Conservation (phyloP, 1,140 invertebrate genomes). For the Heterodera schachtii region DNA sequence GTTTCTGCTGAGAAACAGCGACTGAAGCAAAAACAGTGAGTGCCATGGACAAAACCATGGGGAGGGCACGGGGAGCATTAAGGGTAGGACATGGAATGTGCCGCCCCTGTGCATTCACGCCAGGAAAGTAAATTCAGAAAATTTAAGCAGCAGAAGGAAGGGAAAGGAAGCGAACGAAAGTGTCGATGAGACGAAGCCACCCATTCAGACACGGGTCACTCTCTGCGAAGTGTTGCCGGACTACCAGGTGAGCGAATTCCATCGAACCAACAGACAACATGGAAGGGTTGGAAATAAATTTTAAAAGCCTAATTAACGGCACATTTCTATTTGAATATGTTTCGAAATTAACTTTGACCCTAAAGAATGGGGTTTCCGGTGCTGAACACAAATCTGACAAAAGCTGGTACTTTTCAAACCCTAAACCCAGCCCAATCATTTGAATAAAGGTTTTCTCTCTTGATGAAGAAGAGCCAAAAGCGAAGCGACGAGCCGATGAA, state of each 20-base stretch:
- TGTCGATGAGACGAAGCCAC: background rate
- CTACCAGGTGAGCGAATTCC: background rate
- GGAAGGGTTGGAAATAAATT: no score
- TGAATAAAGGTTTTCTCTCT: background rate
- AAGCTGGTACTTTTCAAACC: no score
- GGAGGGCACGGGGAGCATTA: no score
- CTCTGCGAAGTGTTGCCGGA: background rate
- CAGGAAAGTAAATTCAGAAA: background rate
- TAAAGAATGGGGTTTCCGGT: no score
- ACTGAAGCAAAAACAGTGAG: background rate
- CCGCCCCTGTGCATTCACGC: background rate
- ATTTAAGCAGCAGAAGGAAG: background rate
- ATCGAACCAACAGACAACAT: no score
- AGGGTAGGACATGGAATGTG: no score
- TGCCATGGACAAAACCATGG: no score
- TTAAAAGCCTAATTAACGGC: no score
- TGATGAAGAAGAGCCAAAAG: background rate
- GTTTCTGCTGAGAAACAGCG: background rate
- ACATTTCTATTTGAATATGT: no score
- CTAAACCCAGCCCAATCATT: no score
- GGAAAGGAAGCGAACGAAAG: background rate
- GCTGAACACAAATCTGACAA: no score
- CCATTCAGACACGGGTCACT: background rate
- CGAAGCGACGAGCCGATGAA: background rate
- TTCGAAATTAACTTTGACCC: no score